These are phyloP conservation scores for Rhinoraja longicauda DNA, from an alignment of 2,797 vertebrate species.

Conservation along the genomic window DNA sequence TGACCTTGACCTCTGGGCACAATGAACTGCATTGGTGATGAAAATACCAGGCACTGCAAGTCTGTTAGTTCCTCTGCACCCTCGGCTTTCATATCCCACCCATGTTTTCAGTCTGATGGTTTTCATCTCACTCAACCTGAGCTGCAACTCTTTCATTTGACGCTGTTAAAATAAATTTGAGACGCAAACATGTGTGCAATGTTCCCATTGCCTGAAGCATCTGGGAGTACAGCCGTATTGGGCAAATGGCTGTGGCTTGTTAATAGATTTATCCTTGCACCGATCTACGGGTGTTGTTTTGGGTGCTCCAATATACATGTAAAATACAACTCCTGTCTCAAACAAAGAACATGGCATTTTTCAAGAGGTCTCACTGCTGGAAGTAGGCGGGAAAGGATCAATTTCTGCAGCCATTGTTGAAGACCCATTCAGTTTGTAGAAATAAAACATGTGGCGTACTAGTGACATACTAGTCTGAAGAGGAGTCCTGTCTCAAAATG, in stretches of 20 bases:
- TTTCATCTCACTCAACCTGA: background rate
- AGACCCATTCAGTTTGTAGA: background rate
- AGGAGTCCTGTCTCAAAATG: no score
- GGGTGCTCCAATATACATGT: background rate
- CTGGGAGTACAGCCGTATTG: background rate
- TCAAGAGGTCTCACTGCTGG: background rate
- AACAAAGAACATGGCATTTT: background rate
- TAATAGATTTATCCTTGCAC: background rate
- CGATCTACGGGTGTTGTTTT: background rate
- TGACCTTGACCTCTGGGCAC: slow-evolving; percentile 3
- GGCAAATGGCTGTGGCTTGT: background rate
- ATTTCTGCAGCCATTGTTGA: background rate
- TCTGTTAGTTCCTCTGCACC: background rate
- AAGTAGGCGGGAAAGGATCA: background rate
- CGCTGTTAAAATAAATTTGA: slow-evolving; percentile 22
- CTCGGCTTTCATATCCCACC: background rate
- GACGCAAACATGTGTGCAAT: background rate
- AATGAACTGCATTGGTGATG: slow-evolving; percentile 20
- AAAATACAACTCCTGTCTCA: background rate
- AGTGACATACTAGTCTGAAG: no score
- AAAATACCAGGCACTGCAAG: background rate
- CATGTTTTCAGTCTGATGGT: background rate
- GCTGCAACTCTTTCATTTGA: slow-evolving; percentile 8
- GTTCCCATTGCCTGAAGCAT: background rate
- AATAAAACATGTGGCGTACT: background rate